Base-by-base conservation (phyloP, 1,140 invertebrate species). In the Drosophila chauvacae region DNA sequence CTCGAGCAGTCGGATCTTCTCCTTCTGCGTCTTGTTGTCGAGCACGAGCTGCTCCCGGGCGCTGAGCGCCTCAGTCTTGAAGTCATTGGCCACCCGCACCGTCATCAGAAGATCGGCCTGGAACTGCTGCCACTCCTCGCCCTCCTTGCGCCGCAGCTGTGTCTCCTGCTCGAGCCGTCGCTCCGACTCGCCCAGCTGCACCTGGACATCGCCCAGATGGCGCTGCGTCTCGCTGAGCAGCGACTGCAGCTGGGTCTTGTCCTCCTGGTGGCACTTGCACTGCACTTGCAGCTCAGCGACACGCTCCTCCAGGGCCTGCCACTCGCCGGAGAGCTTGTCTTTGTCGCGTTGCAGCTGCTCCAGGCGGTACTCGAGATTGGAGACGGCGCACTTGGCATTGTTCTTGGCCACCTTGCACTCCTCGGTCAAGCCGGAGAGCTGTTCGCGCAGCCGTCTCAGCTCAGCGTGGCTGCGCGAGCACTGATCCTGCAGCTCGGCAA, bases 51-150 rank as follows among this genome's bases (percentile, higher is more conserved):
- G 94, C 91, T 98, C 97, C 68, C 97, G 94, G 81, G 97, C 96
- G 59, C 95, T 94, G 87, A 97, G 96, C 0, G 96, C 96, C 92
- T 97, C 96, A 26, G 96, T 97, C 92, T 98, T 98, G 93, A 98
- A 98, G 91, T 98, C 97, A 93, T 98, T 98, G 13, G 98, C 98
- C 10, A 99, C 97, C 20, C 97, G 94, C 0, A 99, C 98, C 0
- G 98, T 97, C 93, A 97, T 97, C 33, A 98, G 93, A 1, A 99
- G 94, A 93, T 99, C 98, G 64, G 95, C 96, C 92, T 98, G 97
- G 93, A 98, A 98, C 91, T 98, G 97, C 81, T 97, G 95, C 98
- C 98, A 99, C 93, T 98, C 97, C 14, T 96, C 94, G 75, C 95
- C 95, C 91, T 96, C 95, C 74, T 94, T 93, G 56, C 93, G 91